Evolutionary conservation across 2,797 vertebrate species (phyloP).

Genomic region (Diglossa cyanea): DNA sequence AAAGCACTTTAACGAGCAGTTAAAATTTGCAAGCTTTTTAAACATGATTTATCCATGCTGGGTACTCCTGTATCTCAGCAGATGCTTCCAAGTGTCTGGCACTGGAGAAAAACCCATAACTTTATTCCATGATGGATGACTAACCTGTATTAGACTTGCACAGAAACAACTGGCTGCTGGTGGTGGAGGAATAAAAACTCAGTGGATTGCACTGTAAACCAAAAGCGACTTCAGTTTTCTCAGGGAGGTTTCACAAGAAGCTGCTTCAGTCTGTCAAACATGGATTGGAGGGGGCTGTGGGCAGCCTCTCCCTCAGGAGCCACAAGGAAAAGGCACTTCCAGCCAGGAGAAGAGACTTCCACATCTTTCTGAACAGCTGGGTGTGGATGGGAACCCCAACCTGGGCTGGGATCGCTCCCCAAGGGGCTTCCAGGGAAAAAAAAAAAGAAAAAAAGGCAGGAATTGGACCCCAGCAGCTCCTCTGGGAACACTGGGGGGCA

Average conservation of each 20-base stretch:
- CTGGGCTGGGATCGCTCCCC: neutral
- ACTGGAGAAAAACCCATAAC: neutral
- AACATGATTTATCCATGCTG: conserved; percentile 3
- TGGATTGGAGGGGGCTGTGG: neutral
- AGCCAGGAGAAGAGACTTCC: neutral
- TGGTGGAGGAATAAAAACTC: neutral
- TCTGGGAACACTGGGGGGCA: fast-evolving
- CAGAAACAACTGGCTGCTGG: neutral
- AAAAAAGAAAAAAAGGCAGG: neutral
- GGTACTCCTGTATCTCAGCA: neutral
- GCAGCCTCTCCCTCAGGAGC: neutral
- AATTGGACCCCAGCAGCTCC: neutral
- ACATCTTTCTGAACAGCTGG: neutral
- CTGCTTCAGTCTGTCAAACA: neutral
- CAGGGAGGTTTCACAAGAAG: neutral
- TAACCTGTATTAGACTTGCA: neutral
- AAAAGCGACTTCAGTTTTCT: neutral
- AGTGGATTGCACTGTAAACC: neutral
- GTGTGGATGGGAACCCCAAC: neutral
- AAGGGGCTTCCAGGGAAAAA: neutral
- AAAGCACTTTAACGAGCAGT: neutral
- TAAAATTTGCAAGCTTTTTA: neutral
- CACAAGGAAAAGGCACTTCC: neutral
- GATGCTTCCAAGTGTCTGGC: conserved; percentile 16
- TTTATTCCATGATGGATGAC: neutral